Base-by-base conservation (phyloP, 2,797 vertebrate species). In the Enoplosus armatus region DNA sequence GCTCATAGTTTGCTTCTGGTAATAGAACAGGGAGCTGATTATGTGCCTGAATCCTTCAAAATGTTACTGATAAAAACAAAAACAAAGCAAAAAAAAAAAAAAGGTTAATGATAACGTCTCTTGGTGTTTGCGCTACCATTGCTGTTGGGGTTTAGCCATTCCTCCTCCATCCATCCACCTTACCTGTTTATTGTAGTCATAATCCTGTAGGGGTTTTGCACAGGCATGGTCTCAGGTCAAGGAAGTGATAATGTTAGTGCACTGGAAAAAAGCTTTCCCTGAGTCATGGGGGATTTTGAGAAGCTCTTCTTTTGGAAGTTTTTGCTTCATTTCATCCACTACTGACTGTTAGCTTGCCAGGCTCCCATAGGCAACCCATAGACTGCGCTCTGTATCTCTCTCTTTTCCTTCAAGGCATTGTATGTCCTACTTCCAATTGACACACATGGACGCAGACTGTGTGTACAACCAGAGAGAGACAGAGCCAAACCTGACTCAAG, bases 351-450 rank as follows among this genome's bases (percentile, higher is more conserved):
- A 72, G 59, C 67, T 75, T 51, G 10, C 20, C 43, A 67, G 47
- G 55, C 77, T 71, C 75, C n/a, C n/a, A n/a, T n/a, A 74, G 76
- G 75, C 72, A 47, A 53, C 70, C 76, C 66, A 43, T 37, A 59
- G 71, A 45, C 66, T 10, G 39, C 58, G 7, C 82, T 81, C 66
- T 31, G 24, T 43, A 6, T 75, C 26, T 9, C 66, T 48, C 35
- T 75, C 50, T 66, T 67, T 81, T 83, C 77, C 84, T 87, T 69
- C 68, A 63, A 82, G 89, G 82, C 86, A 68, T 75, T 14, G 55
- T 61, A 55, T 88, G 88, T 90, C 85, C 89, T 85, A 83, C 79
- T 87, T 91, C 69, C 58, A 70, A 9, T 81, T 85, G 76, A 87
- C 77, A 83, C 72, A 81, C 79, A 80, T 75, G 69, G 45, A 75